Conservation (phyloP, 2,888 invertebrate species). For the Elysia crispata region DNA sequence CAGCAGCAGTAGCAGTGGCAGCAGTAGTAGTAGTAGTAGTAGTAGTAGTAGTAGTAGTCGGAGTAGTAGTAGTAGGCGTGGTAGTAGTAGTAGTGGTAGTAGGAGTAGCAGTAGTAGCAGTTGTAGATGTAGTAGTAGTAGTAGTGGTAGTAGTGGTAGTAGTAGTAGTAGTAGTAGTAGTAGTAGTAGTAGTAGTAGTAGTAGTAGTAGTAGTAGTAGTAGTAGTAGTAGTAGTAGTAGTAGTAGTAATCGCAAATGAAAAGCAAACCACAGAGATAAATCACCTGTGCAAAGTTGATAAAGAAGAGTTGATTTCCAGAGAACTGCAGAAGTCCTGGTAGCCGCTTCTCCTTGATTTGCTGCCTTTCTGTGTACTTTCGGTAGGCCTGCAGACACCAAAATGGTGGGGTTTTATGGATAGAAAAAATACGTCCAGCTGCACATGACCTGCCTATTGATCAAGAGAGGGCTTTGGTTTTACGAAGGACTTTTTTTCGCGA, state of each 20-base stretch:
- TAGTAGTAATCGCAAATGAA: background rate
- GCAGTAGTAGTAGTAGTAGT: background rate
- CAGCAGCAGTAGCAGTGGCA: background rate
- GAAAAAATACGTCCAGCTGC: no score
- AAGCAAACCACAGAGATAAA: no score
- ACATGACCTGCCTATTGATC: no score
- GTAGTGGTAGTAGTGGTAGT: background rate
- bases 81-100: no score
- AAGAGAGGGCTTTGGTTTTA: no score
- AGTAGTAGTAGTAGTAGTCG: no score
- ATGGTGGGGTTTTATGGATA: no score
- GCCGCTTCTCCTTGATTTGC: conserved; percentile 79
- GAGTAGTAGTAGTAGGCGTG: no score
- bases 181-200: background rate
- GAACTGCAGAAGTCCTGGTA: conserved; percentile 78
- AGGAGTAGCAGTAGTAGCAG: background rate
- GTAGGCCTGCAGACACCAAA: conserved; percentile 71
- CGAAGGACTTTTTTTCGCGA: no score
- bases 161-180: conserved; percentile 17
- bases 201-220: background rate
- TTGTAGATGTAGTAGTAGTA: background rate
- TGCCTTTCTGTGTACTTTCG: conserved; percentile 52
- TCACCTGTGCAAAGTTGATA: conserved; percentile 81
- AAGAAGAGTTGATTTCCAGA: conserved; percentile 78
- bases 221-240: conserved; percentile 14